phyloP scores from a whole-genome alignment of 1,140 invertebrate genomes.

The Metaphire vulgaris region DNA sequence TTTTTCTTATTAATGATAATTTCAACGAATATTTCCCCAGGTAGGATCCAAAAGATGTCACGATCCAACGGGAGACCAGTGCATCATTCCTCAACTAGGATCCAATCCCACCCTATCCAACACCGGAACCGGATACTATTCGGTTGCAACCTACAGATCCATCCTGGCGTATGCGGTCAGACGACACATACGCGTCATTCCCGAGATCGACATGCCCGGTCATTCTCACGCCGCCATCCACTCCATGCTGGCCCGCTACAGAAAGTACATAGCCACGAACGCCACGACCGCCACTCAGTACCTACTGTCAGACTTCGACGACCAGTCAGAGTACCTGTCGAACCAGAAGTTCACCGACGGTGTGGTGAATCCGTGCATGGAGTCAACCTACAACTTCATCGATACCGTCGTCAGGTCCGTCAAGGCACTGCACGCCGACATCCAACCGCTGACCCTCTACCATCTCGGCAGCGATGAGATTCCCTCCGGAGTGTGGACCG shows the following conservation, averaged over 20 bases:
- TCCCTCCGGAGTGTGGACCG: conserved; percentile 36
- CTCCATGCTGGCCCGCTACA: conserved; percentile 30
- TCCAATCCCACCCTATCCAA: conserved; percentile 35
- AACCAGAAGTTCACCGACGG: background rate
- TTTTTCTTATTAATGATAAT: no score
- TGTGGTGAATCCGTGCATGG: background rate
- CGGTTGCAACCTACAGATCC: conserved; percentile 38
- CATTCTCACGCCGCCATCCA: conserved; percentile 44
- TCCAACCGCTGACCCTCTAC: conserved; percentile 38
- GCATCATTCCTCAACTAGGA: conserved; percentile 41
- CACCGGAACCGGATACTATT: conserved; percentile 41
- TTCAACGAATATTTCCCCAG: no score
- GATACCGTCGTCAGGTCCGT: conserved; percentile 11
- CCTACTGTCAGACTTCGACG: background rate
- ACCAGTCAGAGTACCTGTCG: background rate
- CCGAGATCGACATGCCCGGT: conserved; percentile 46
- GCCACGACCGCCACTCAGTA: background rate
- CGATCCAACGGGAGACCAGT: conserved; percentile 35
- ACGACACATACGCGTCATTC: conserved; percentile 41
- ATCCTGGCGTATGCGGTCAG: conserved; percentile 39
- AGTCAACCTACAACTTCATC: background rate
- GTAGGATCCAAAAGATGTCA: conserved; percentile 41
- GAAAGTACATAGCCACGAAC: conserved; percentile 1
- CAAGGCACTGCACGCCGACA: conserved; percentile 23
- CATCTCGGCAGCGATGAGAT: conserved; percentile 46